Evolutionary conservation across 2,113 vertebrate species (phyloP).

Genomic region (Stictonetta naevosa): DNA sequence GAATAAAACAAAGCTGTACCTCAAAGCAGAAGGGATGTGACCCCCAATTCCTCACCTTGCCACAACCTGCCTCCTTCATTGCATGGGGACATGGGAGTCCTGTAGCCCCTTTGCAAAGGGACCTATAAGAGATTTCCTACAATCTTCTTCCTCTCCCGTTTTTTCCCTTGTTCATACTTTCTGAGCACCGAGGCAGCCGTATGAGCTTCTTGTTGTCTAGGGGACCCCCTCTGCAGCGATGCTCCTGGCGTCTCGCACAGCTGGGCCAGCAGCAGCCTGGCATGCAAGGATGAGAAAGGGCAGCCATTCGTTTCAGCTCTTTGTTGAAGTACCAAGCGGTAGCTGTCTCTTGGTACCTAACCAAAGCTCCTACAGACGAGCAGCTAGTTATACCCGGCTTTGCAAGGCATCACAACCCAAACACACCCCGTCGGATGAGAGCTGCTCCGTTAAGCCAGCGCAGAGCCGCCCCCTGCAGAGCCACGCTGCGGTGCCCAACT

Average conservation of each 20-base stretch:
- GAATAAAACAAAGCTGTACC: not conserved
- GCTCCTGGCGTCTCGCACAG: not conserved
- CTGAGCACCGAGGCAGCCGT: not conserved
- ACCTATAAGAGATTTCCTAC: not conserved
- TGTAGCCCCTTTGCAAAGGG: not conserved
- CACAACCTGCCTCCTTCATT: not conserved
- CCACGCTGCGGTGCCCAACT: not conserved
- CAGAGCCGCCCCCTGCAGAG: not conserved
- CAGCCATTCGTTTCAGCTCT: not conserved
- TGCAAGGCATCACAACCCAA: not conserved
- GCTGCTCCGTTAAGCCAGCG: not conserved
- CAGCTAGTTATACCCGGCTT: not conserved
- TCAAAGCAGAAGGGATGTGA: not conserved
- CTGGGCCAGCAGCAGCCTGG: not conserved
- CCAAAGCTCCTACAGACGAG: not conserved
- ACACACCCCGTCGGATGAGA: not conserved
- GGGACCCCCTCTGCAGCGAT: not conserved
- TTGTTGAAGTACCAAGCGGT: not conserved
- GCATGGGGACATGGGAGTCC: not conserved
- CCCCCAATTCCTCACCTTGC: not conserved
- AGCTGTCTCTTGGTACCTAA: not conserved
- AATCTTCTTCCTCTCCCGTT: not conserved
- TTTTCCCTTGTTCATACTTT: not conserved
- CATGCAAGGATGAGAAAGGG: not conserved
- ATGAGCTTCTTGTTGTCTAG: not conserved